Conservation (phyloP, 2,113 vertebrate genomes). For the Climacteris rufus region DNA sequence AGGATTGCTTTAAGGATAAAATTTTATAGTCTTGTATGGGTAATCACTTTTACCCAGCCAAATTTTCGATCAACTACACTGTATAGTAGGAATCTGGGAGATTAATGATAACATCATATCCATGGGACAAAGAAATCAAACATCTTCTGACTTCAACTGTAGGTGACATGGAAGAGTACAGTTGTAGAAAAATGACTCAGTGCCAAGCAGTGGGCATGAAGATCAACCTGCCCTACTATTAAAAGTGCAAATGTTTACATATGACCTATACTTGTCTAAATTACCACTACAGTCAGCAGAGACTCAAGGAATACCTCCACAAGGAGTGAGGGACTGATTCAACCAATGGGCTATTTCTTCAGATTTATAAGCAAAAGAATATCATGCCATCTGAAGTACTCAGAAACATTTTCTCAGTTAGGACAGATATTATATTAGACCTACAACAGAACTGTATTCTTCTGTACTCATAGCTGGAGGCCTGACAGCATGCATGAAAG, state of each 20-base stretch:
- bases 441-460: neutral
- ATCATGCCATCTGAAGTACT: neutral
- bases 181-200: neutral
- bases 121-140: neutral
- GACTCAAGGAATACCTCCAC: neutral
- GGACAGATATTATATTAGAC: neutral
- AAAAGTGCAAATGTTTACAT: neutral
- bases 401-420: neutral
- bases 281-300: neutral
- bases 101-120: neutral
- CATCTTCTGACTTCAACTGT: neutral
- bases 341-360: neutral
- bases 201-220: neutral
- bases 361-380: neutral
- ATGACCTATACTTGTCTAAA: accelerated
- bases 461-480: neutral
- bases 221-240: neutral
- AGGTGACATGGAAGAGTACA: neutral
- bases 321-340: neutral
- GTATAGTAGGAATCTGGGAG: neutral
- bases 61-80: neutral
- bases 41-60: neutral
- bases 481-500: neutral
- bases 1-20: neutral
- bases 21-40: neutral